These are phyloP conservation scores for Bucorvus abyssinicus DNA, from an alignment of 2,797 vertebrate genomes.

Conservation along the genomic window DNA sequence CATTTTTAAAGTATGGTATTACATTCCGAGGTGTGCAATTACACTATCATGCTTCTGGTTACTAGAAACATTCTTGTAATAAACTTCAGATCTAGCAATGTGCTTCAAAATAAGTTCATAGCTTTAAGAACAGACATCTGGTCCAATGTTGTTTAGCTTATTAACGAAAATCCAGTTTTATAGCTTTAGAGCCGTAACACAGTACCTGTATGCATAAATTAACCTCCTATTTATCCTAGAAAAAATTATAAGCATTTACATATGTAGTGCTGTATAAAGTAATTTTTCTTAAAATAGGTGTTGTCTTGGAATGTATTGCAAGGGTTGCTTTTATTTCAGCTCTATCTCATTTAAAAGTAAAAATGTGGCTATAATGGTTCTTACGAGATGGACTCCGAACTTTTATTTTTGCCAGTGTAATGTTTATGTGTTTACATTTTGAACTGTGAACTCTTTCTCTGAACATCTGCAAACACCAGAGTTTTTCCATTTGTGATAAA, in stretches of 20 bases:
- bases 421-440: background rate
- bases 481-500: background rate
- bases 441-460: background rate
- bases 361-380: background rate
- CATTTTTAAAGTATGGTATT: conserved; percentile 66
- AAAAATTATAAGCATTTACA: background rate
- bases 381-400: background rate
- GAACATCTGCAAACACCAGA: background rate
- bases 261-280: background rate
- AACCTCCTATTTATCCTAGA: background rate
- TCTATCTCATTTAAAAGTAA: background rate
- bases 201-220: conserved; percentile 32
- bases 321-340: background rate
- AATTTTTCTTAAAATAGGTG: background rate
- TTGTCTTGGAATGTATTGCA: background rate
- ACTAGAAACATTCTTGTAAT: background rate
- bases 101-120: background rate
- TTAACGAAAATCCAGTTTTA: conserved; percentile 32
- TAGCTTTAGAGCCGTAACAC: background rate
- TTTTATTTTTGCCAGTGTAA: background rate
- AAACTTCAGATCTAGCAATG: conserved; percentile 5
- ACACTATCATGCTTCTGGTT: conserved; percentile 25
- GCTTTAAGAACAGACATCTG: conserved; percentile 10
- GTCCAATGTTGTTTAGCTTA: conserved; percentile 32
- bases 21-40: conserved; percentile 53